These are phyloP conservation scores for Gobiocypris rarus DNA, from an alignment of 2,113 vertebrate species.

Conservation along the genomic window DNA sequence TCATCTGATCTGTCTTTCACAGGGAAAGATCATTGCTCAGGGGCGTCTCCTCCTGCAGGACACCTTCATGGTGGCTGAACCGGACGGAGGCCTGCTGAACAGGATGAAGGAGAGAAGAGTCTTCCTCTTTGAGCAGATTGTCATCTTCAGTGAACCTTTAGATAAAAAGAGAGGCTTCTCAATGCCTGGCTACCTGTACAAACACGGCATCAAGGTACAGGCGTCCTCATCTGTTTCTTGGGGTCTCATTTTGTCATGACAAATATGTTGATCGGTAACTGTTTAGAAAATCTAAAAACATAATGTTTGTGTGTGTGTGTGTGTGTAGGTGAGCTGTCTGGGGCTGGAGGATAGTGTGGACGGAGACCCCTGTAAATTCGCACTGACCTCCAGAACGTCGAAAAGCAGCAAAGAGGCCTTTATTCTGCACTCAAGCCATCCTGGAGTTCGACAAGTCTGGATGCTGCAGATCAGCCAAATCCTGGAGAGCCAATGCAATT, in stretches of 20 bases:
- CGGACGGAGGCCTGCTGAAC: conserved; percentile 83
- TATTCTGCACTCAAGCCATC: conserved; percentile 89
- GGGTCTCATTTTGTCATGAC: neutral
- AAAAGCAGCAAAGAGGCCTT: conserved; percentile 84
- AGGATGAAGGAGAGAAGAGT: conserved; percentile 94
- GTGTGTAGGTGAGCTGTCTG: conserved; percentile 88
- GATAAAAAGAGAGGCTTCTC: conserved; percentile 98
- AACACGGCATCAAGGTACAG: conserved; percentile 94
- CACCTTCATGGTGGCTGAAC: conserved; percentile 93
- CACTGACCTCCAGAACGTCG: conserved; percentile 86
- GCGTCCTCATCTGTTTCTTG: neutral
- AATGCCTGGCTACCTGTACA: conserved; percentile 95
- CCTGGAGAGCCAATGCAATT: conserved; percentile 95
- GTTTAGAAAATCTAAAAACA: neutral
- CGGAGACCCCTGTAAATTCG: conserved; percentile 93
- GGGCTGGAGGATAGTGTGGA: conserved; percentile 93
- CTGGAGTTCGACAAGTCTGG: conserved; percentile 93
- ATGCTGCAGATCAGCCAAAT: conserved; percentile 97
- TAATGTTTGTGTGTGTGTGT: conserved; percentile 7
- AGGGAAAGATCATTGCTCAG: conserved; percentile 99
- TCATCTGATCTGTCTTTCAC: neutral
- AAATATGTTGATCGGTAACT: neutral
- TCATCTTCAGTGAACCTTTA: conserved; percentile 97
- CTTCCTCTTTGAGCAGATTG: conserved; percentile 97
- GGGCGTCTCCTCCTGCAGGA: conserved; percentile 96